Conservation (phyloP, 2,888 invertebrate species). For the Platycnemis pennipes region DNA sequence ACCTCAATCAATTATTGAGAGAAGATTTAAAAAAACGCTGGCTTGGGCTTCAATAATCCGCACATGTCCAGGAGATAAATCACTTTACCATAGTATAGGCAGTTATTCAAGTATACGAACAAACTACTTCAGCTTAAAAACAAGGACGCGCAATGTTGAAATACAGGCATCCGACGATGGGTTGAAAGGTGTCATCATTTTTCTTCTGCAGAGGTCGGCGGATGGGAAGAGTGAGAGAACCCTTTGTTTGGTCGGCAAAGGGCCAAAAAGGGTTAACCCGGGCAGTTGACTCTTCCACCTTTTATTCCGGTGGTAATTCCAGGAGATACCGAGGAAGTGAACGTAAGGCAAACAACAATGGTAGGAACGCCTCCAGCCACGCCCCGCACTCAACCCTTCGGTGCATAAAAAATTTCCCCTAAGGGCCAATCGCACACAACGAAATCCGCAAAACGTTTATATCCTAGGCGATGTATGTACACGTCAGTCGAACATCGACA, state of each 20-base stretch:
- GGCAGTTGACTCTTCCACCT: not conserved
- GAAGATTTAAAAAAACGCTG: too few species aligned
- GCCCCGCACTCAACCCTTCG: not conserved
- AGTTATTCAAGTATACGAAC: too few species aligned
- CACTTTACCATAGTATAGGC: too few species aligned
- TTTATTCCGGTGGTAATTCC: not conserved
- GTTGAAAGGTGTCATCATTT: not conserved
- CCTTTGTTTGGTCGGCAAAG: not conserved
- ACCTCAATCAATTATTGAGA: too few species aligned
- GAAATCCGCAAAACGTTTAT: conserved; percentile 1
- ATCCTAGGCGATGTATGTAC: not conserved
- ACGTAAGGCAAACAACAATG: not conserved
- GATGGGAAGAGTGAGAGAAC: not conserved
- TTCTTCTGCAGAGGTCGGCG: not conserved
- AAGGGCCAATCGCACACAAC: conserved; percentile 10
- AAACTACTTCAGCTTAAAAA: too few species aligned
- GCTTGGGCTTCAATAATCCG: too few species aligned
- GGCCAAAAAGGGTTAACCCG: not conserved
- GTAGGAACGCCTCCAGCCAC: not conserved
- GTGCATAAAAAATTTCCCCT: not conserved
- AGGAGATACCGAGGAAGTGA: not conserved
- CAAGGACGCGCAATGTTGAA: not conserved
- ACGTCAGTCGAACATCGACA: not conserved
- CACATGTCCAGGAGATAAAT: too few species aligned
- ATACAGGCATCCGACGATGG: not conserved